phyloP scores from a whole-genome alignment of 2,888 invertebrate genomes.

The Trichogramma dendrolimi region DNA sequence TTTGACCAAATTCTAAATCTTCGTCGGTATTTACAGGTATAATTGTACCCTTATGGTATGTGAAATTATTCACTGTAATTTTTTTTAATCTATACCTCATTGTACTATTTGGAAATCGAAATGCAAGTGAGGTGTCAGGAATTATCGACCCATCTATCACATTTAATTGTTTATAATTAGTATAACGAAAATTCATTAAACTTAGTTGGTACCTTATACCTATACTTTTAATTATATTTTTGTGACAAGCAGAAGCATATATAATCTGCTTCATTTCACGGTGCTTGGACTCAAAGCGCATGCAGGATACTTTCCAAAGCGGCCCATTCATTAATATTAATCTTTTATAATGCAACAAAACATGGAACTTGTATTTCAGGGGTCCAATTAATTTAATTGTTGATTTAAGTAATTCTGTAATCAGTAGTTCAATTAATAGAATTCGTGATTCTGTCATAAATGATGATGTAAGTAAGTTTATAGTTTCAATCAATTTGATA shows the following conservation, averaged over 20 bases:
- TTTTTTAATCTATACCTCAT: neutral
- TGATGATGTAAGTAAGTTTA: slow-evolving; percentile 24
- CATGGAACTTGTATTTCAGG: slow-evolving; percentile 21
- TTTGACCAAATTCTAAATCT: neutral
- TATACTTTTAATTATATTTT: slow-evolving; percentile 15
- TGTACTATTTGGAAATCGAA: neutral
- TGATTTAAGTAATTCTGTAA: slow-evolving; percentile 15
- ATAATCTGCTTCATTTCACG: slow-evolving; percentile 11
- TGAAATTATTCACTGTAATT: slow-evolving; percentile 3
- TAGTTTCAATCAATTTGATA: slow-evolving; percentile 19
- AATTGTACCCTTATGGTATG: neutral
- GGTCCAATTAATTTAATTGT: slow-evolving; percentile 16
- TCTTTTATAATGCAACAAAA: slow-evolving; percentile 17
- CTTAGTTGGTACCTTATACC: slow-evolving; percentile 10
- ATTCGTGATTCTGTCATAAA: slow-evolving; percentile 9
- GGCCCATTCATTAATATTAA: slow-evolving; percentile 18
- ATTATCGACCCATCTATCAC: slow-evolving; percentile 3
- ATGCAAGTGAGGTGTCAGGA: neutral
- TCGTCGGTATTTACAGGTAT: neutral
- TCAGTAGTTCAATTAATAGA: slow-evolving; percentile 7
- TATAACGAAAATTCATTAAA: neutral
- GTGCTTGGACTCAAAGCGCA: slow-evolving; percentile 25
- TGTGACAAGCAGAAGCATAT: slow-evolving; percentile 4
- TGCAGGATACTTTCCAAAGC: slow-evolving; percentile 7
- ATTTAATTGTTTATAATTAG: slow-evolving; percentile 6